Evolutionary conservation across 2,797 vertebrate species (phyloP).

Genomic region (Hirundo rustica): DNA sequence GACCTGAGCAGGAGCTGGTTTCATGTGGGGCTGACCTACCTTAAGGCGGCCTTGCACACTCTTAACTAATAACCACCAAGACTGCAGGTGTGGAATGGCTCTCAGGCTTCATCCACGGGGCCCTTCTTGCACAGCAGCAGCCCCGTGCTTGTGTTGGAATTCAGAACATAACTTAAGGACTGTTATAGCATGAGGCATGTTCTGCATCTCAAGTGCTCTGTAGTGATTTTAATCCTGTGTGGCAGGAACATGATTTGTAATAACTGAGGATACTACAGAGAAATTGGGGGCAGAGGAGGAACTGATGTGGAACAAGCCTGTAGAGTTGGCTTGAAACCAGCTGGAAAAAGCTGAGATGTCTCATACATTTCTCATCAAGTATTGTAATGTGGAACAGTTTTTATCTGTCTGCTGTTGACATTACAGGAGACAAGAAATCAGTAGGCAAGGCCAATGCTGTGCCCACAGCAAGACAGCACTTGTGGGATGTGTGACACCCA

Average conservation of each 20-base stretch:
- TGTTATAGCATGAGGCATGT: neutral
- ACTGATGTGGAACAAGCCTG: neutral
- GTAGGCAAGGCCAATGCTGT: accelerated
- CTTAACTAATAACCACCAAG: accelerated
- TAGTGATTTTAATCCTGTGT: neutral
- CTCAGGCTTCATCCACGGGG: neutral
- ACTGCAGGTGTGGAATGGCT: neutral
- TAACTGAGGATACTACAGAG: neutral
- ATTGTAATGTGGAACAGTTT: neutral
- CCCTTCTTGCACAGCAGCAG: neutral
- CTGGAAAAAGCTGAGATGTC: neutral
- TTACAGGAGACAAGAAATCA: neutral
- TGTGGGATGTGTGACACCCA: neutral
- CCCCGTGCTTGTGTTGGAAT: neutral
- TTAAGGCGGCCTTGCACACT: neutral
- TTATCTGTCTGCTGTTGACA: accelerated
- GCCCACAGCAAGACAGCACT: neutral
- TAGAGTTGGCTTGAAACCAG: neutral
- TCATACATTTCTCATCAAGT: neutral
- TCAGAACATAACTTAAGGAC: neutral
- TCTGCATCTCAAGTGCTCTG: neutral
- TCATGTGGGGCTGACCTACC: neutral
- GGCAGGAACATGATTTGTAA: neutral
- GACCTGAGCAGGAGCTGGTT: neutral
- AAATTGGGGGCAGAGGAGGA: neutral